phyloP scores from a whole-genome alignment of 2,797 vertebrate species.

The Potorous gilbertii region DNA sequence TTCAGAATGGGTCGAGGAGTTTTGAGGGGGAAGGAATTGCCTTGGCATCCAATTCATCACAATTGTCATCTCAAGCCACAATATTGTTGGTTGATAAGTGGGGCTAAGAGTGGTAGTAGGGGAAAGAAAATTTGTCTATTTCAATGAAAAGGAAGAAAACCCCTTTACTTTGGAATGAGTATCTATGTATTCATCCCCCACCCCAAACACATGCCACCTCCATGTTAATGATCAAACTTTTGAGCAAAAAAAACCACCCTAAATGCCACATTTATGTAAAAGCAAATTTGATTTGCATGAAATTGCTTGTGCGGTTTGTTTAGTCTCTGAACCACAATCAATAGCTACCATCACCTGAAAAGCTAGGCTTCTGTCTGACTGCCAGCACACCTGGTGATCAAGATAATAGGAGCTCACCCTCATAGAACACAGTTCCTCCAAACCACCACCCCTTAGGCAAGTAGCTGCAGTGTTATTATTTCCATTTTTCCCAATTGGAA shows the following conservation, averaged over 20 bases:
- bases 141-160: neutral
- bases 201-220: too few species aligned
- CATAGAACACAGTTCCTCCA: neutral
- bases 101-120: neutral
- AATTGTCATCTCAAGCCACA: neutral
- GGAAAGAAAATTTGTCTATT: neutral
- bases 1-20: neutral
- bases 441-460: neutral
- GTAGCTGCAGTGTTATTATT: neutral
- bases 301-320: neutral
- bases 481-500: neutral
- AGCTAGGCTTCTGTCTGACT: neutral
- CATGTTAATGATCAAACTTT: neutral
- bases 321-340: neutral
- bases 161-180: neutral
- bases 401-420: neutral
- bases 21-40: neutral
- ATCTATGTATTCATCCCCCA: neutral
- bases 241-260: neutral
- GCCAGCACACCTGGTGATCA: neutral
- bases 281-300: neutral
- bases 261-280: neutral
- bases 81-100: neutral
- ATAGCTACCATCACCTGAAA: neutral
- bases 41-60: neutral